Evolutionary conservation across 2,113 vertebrate genomes (phyloP).

Genomic region (Cyprinodon variegatus): DNA sequence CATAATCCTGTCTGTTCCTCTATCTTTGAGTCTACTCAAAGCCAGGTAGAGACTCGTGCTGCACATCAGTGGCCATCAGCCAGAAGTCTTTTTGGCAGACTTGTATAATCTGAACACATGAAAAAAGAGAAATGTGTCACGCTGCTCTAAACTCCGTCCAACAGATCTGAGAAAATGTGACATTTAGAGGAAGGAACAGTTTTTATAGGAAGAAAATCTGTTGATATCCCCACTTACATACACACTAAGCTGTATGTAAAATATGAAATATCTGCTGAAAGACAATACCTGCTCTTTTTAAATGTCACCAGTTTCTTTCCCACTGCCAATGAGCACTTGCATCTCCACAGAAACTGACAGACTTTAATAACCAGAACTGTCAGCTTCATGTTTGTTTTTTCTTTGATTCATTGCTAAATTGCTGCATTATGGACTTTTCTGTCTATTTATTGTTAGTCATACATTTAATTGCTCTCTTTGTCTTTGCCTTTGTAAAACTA

Average conservation of each 20-base stretch:
- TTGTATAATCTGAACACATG: constrained; percentile 6
- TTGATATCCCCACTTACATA: not conserved
- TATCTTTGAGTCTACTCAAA: constrained; percentile 4
- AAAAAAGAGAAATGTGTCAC: constrained; percentile 34
- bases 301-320: constrained; percentile 3
- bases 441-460: not conserved
- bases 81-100: constrained; percentile 28
- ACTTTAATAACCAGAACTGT: not conserved
- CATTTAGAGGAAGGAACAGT: constrained; percentile 16
- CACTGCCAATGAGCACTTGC: not conserved
- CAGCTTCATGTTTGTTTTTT: not conserved
- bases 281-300: constrained; percentile 6
- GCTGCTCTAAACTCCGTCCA: constrained; percentile 16
- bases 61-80: constrained; percentile 27
- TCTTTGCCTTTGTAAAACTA: constrained; percentile 9
- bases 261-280: constrained; percentile 10
- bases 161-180: constrained; percentile 16
- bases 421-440: not conserved
- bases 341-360: constrained; percentile 15
- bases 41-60: not conserved
- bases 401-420: not conserved
- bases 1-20: constrained; percentile 6
- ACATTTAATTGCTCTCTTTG: not conserved
- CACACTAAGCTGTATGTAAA: not conserved
- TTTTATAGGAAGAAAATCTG: not conserved